A percentile compares a stretch with the other conserved stretches of the same genome.
These are phyloP conservation scores for Dinothrombium tinctorium DNA, from an alignment of 1,140 invertebrate genomes.

Conservation along the genomic window DNA sequence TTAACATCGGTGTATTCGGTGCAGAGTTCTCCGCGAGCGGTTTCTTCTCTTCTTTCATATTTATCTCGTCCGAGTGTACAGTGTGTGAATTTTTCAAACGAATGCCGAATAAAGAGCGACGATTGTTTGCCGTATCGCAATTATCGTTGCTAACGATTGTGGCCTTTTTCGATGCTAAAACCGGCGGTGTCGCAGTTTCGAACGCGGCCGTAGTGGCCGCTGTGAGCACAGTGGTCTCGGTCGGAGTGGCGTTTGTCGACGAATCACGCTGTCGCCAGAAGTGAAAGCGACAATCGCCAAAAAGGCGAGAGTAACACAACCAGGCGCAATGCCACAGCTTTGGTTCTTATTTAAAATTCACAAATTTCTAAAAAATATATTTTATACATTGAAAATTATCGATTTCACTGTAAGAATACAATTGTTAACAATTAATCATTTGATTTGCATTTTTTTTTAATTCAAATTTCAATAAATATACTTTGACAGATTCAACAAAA, in stretches of 20 bases:
- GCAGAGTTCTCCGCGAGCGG: too few species aligned
- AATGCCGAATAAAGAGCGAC: not conserved
- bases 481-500: too few species aligned
- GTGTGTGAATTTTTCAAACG: not conserved
- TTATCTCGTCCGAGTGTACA: too few species aligned
- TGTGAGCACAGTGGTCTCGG: not conserved
- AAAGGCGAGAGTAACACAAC: slow-evolving; percentile 9
- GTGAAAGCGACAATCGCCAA: slow-evolving; percentile 10
- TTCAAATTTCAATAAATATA: too few species aligned
- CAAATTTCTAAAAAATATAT: too few species aligned
- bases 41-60: too few species aligned
- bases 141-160: not conserved
- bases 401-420: too few species aligned
- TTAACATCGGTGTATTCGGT: not conserved
- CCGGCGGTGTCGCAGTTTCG: not conserved
- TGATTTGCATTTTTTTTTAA: too few species aligned
- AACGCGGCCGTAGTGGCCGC: not conserved
- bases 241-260: not conserved
- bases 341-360: too few species aligned
- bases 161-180: not conserved
- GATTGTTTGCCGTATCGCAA: not conserved
- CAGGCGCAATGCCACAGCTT: slow-evolving; percentile 11
- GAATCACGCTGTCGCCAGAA: not conserved
- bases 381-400: too few species aligned
- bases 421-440: too few species aligned